These are phyloP conservation scores for Celastrina argiolus DNA, from an alignment of 2,888 invertebrate genomes.

Conservation along the genomic window DNA sequence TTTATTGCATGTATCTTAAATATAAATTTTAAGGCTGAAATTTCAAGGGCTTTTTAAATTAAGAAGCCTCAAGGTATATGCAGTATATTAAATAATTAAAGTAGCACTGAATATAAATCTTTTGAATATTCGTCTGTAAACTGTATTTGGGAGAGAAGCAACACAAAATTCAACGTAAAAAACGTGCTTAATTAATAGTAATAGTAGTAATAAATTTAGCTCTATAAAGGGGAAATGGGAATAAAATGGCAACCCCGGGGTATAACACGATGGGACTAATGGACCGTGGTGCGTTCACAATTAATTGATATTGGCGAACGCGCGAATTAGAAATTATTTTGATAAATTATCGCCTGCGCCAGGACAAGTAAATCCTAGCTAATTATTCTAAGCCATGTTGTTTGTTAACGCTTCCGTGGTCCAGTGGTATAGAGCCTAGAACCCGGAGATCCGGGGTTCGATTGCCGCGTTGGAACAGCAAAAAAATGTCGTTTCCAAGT, in stretches of 20 bases:
- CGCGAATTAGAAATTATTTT: neutral
- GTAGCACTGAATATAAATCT: neutral
- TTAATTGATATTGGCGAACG: neutral
- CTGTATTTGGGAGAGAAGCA: neutral
- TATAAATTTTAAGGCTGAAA: too few species aligned
- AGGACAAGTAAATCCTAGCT: neutral
- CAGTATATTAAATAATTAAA: too few species aligned
- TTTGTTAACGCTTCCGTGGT: too few species aligned
- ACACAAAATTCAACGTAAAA: neutral
- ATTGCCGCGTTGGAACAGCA: too few species aligned
- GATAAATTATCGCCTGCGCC: neutral
- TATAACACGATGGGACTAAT: constrained; percentile 5
- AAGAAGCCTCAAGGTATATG: too few species aligned
- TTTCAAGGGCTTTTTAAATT: too few species aligned
- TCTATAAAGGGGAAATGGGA: neutral
- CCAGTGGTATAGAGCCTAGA: too few species aligned
- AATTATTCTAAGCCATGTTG: neutral
- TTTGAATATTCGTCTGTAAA: neutral
- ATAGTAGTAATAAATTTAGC: neutral
- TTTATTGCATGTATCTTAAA: too few species aligned
- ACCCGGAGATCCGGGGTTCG: too few species aligned
- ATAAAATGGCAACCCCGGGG: neutral
- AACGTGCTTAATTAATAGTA: neutral
- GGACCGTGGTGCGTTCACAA: neutral
- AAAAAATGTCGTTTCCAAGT: too few species aligned